Base-by-base conservation (phyloP, 2,113 vertebrate species). In the Verasper variegatus region DNA sequence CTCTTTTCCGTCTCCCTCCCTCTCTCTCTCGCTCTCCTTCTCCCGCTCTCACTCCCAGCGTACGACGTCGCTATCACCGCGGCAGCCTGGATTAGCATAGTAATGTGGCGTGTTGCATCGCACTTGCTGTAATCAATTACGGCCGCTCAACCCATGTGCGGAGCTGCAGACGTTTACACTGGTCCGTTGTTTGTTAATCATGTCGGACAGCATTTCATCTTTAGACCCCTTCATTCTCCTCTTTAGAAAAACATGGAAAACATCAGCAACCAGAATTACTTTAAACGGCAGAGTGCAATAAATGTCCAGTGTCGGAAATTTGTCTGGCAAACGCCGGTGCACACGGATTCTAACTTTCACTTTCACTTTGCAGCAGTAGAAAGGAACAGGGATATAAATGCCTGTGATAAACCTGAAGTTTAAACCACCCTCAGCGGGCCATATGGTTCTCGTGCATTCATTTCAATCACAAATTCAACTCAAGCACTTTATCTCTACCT, bases 121-220 rank as follows among this genome's bases (percentile, higher is more conserved):
- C 87, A 87, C 88, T 88, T 86, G 75, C 76, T 85, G 85, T 91
- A 94, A 94, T 94, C 92, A 93, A 94, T 94, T 94, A 92, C 84
- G 64, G 84, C 73, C 83, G 88, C 86, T 87, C 87, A 79, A 76
- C 75, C 83, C 26, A 56, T 60, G 84, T 91, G 86, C 89, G 87
- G 80, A 83, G 91, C 86, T 64, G 84, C 71, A 87, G 88, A 92
- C 91, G 70, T 87, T 84, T 83, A 91, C 86, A 87, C 90, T 58
- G 69, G 74, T 88, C 80, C 47, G 68, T 77, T 88, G 91, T 92
- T 93, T 91, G 91, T 89, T 92, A 86, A 92, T 92, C 86, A 88
- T 85, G 88, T 91, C 87, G 88, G 83, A 87, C 87, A 89, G 77
- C 85, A 84, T 88, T 91, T 92, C 81, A 87, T 89, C 88, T 89